These are phyloP conservation scores for Bryconaethiops microstoma DNA, from an alignment of 2,797 vertebrate species.

Conservation along the genomic window DNA sequence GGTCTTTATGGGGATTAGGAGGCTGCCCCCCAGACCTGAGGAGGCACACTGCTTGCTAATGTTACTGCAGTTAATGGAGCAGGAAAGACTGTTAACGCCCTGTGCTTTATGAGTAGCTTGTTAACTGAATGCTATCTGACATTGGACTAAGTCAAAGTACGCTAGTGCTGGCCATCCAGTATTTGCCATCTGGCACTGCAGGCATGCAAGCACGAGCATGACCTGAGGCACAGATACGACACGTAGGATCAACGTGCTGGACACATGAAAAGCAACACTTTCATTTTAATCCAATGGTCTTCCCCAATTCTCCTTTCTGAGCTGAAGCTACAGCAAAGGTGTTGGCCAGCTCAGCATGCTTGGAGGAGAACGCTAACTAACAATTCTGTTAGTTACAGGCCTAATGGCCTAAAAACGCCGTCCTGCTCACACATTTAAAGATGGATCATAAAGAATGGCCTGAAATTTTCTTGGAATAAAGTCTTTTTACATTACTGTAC, in stretches of 20 bases:
- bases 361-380: neutral
- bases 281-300: too few relatives aligned
- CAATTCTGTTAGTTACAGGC: neutral
- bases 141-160: conserved; percentile 57
- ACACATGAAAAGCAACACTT: too few relatives aligned
- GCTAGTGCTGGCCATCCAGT: conserved; percentile 39
- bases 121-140: conserved; percentile 64
- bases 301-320: too few relatives aligned
- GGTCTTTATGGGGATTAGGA: conserved; percentile 64
- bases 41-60: conserved; percentile 57
- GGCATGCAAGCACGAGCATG: conserved; percentile 11
- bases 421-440: neutral
- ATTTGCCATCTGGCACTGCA: neutral
- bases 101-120: conserved; percentile 50
- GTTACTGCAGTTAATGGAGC: conserved; percentile 56
- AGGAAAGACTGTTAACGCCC: conserved; percentile 58
- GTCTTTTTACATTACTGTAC: neutral
- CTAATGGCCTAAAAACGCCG: neutral
- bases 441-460: neutral
- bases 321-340: too few relatives aligned
- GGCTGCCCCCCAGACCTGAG: conserved; percentile 52
- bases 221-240: neutral
- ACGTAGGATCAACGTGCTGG: neutral
- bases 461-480: neutral
- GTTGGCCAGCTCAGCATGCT: too few relatives aligned